Percentiles rank a stretch among this genome's conserved stretches.
Conservation (phyloP, 1,140 invertebrate genomes). For the Scaptomyza graminum region DNA sequence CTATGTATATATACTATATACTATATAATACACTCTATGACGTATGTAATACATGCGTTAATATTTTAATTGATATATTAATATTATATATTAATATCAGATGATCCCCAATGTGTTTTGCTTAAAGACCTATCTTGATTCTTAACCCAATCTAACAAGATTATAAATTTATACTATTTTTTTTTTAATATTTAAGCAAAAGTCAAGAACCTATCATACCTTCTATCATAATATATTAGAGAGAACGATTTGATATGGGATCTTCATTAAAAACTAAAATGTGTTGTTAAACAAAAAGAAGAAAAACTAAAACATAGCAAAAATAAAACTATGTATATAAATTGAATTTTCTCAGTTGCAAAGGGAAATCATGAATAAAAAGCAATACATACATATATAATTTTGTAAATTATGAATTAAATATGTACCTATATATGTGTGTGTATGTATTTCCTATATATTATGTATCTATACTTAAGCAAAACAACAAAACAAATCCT, state of each 20-base stretch:
- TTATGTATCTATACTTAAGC: conserved; percentile 43
- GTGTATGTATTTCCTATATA: conserved; percentile 42
- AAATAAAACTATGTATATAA: conserved; percentile 19
- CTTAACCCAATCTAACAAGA: conserved; percentile 41
- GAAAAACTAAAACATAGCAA: neutral
- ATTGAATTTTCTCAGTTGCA: conserved; percentile 35
- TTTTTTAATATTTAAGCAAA: conserved; percentile 31
- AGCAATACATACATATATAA: conserved; percentile 35
- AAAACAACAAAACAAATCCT: conserved; percentile 16
- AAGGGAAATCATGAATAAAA: conserved; percentile 20
- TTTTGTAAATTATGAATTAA: conserved; percentile 31
- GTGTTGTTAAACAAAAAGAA: conserved; percentile 11
- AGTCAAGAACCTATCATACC: conserved; percentile 42
- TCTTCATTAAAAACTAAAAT: conserved; percentile 31
- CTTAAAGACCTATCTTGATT: conserved; percentile 56
- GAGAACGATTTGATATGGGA: conserved; percentile 1
- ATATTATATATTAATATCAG: conserved; percentile 81
- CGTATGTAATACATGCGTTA: conserved; percentile 57
- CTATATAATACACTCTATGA: conserved; percentile 53
- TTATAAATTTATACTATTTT: neutral
- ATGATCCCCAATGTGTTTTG: conserved; percentile 54
- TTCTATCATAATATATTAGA: conserved; percentile 8
- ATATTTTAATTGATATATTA: conserved; percentile 64
- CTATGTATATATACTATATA: conserved; percentile 50
- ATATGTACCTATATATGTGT: conserved; percentile 8